phyloP scores from a whole-genome alignment of 2,888 invertebrate species.

The Scrobipalpa atriplicella region DNA sequence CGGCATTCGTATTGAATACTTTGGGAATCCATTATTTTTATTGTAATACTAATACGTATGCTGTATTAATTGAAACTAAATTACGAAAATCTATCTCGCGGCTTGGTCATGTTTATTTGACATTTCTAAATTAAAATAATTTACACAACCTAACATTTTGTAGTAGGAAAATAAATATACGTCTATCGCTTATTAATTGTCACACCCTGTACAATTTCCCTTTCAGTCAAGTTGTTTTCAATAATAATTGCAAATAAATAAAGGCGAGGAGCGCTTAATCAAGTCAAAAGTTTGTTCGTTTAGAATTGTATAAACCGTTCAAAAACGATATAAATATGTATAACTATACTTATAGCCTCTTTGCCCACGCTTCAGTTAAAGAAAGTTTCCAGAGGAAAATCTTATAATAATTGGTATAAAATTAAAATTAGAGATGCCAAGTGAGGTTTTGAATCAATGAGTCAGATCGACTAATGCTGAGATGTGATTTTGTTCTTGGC shows the following conservation, averaged over 20 bases:
- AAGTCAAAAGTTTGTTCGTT: slow-evolving; percentile 5
- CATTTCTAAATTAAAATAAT: too few relatives aligned
- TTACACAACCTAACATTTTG: too few relatives aligned
- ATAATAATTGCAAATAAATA: neutral
- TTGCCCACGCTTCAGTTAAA: slow-evolving; percentile 12
- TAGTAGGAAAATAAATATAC: too few relatives aligned
- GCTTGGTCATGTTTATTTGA: too few relatives aligned
- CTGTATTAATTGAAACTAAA: too few relatives aligned
- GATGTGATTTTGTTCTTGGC: neutral
- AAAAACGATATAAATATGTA: slow-evolving; percentile 3
- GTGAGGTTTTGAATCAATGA: neutral
- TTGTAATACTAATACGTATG: too few relatives aligned
- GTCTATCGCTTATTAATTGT: neutral
- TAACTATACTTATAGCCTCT: neutral
- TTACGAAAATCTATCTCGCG: too few relatives aligned
- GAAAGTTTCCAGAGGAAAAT: slow-evolving; percentile 10
- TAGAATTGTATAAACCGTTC: slow-evolving; percentile 5
- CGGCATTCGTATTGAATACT: too few relatives aligned
- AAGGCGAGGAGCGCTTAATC: neutral
- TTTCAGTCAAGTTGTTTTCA: neutral
- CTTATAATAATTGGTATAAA: slow-evolving; percentile 18
- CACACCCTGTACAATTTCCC: neutral
- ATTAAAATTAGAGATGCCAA: slow-evolving; percentile 7
- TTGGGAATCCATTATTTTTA: too few relatives aligned
- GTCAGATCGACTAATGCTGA: neutral